A percentile compares a stretch with the other conserved stretches of the same genome.
Conservation (phyloP, 2,113 vertebrate genomes). For the Sphyrna mokarran region DNA sequence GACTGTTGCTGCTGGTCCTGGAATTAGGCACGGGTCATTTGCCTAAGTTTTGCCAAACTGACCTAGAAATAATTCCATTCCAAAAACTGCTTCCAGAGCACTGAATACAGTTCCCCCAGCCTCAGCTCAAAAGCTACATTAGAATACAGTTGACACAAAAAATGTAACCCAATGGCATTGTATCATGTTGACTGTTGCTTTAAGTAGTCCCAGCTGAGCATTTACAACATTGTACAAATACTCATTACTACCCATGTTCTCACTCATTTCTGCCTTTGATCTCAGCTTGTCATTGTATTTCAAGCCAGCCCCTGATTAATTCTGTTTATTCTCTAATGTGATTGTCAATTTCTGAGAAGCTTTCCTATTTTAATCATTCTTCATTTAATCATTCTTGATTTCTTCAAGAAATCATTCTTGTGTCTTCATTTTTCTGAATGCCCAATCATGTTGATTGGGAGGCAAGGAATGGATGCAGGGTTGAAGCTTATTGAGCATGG, state of each 20-base stretch:
- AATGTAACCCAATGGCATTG: not conserved
- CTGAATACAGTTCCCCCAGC: not conserved
- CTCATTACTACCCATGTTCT: not conserved
- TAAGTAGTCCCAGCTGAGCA: not conserved
- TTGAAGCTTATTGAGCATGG: not conserved
- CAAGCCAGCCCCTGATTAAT: not conserved
- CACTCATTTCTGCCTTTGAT: conserved; percentile 33
- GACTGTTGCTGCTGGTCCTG: not conserved
- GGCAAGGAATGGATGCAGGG: not conserved
- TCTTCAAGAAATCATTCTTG: no score
- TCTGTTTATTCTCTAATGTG: not conserved
- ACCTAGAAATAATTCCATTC: not conserved
- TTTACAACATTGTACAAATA: not conserved
- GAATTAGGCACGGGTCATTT: not conserved
- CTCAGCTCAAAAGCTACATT: not conserved
- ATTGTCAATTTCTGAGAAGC: not conserved
- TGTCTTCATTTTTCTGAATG: not conserved
- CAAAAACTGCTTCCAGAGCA: not conserved
- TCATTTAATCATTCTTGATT: not conserved
- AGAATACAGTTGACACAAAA: not conserved
- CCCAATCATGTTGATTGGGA: not conserved
- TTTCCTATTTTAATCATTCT: not conserved
- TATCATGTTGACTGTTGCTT: conserved; percentile 1
- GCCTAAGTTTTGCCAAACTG: not conserved
- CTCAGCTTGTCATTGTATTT: not conserved